A percentile compares a stretch with the other conserved stretches of the same genome.
Evolutionary conservation across 2,888 invertebrate genomes (phyloP).

Genomic region (Leistus spinibarbis): DNA sequence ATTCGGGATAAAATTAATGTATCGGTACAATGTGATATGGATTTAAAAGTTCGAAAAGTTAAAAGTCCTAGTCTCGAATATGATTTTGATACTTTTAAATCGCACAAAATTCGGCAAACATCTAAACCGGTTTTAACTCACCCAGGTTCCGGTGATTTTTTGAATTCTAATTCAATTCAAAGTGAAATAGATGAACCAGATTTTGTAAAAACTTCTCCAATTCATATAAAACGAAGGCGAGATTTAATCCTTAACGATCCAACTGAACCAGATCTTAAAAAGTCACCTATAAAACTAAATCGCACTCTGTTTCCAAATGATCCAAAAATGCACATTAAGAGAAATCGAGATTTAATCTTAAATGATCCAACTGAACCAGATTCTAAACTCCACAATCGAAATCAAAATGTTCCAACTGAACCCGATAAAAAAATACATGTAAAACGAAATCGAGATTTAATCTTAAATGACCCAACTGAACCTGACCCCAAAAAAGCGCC

Average conservation of each 20-base stretch:
- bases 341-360: not conserved
- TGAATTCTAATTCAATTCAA: not conserved
- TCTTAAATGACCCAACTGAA: not conserved
- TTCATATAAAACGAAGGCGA: not conserved
- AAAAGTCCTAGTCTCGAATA: not conserved
- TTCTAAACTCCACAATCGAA: not conserved
- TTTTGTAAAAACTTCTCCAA: not conserved
- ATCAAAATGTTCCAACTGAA: not conserved
- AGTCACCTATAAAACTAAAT: too few relatives aligned
- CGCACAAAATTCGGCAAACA: not conserved
- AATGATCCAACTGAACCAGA: not conserved
- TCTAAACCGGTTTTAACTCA: not conserved
- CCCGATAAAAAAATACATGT: not conserved
- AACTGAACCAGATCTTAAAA: not conserved
- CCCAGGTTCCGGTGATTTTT: not conserved
- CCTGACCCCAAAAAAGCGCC: not conserved
- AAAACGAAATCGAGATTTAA: not conserved
- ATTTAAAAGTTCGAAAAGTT: slow-evolving; percentile 5
- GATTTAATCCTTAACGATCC: not conserved
- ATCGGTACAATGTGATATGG: slow-evolving; percentile 24
- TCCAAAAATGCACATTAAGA: not conserved
- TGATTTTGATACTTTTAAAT: not conserved
- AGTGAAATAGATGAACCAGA: not conserved
- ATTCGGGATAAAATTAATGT: slow-evolving; percentile 15
- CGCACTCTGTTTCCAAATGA: too few relatives aligned